Conservation (phyloP, 2,797 vertebrate genomes). For the Parambassis ranga region DNA sequence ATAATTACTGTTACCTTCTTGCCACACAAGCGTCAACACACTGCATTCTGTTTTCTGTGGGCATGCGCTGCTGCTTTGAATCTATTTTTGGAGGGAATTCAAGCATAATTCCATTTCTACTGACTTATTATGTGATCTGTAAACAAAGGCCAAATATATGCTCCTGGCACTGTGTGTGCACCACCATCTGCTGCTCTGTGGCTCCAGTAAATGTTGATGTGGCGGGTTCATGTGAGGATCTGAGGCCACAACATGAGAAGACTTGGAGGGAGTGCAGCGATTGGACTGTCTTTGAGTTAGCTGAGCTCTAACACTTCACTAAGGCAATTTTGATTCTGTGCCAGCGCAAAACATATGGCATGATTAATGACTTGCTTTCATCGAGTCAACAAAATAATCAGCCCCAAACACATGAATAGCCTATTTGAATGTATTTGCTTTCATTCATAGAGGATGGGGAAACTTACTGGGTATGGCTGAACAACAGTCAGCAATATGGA, state of each 20-base stretch:
- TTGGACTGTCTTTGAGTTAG: conserved; percentile 38
- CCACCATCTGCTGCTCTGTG: conserved; percentile 57
- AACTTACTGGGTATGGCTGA: conserved; percentile 96
- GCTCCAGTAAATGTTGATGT: conserved; percentile 43
- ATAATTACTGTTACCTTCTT: background rate
- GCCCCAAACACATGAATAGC: conserved; percentile 30
- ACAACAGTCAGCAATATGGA: conserved; percentile 95
- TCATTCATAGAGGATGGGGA: conserved; percentile 25
- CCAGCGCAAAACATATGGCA: conserved; percentile 55
- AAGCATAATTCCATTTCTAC: conserved; percentile 44
- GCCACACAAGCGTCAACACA: background rate
- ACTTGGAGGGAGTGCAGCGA: conserved; percentile 26
- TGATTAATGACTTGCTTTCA: conserved; percentile 53
- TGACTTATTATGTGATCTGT: conserved; percentile 54
- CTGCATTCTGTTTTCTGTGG: conserved; percentile 3
- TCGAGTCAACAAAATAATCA: conserved; percentile 44
- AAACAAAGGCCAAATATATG: conserved; percentile 54
- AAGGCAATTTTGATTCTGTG: conserved; percentile 14
- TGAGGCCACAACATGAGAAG: conserved; percentile 31
- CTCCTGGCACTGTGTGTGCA: conserved; percentile 40
- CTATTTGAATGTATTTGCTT: background rate
- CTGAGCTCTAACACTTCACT: conserved; percentile 24
- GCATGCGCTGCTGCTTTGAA: background rate
- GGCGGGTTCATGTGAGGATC: conserved; percentile 49
- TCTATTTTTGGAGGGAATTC: conserved; percentile 48